These are phyloP conservation scores for Hormiphora californensis DNA, from an alignment of 37 sponge, comb jelly and placozoan genomes.

Conservation along the genomic window DNA sequence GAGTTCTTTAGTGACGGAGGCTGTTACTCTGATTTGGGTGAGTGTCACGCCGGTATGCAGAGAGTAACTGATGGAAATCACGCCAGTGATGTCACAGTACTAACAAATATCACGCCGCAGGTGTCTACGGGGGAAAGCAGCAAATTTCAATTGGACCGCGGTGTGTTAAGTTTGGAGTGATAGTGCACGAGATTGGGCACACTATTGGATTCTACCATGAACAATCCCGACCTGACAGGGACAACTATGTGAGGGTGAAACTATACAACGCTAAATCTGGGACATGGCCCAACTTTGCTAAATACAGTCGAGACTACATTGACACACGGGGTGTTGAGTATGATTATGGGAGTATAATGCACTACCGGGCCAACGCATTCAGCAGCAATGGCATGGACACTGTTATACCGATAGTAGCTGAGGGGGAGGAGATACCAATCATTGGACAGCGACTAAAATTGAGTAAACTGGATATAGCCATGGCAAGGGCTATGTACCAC, in stretches of 20 bases:
- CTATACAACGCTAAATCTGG: conserved; percentile 53
- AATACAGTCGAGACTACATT: conserved; percentile 14
- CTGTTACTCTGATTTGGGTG: conserved; percentile 9
- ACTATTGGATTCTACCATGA: conserved; percentile 68
- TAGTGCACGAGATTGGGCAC: conserved; percentile 69
- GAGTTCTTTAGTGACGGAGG: not conserved
- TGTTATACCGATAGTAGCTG: not conserved
- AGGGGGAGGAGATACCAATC: not conserved
- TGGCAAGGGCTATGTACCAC: not conserved
- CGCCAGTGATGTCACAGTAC: not conserved
- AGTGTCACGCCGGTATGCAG: not conserved
- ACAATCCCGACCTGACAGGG: conserved; percentile 62
- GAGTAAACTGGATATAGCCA: not conserved
- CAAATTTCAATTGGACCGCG: not conserved
- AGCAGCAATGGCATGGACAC: not conserved
- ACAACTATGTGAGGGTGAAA: conserved; percentile 55
- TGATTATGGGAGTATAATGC: conserved; percentile 38
- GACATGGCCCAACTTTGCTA: not conserved
- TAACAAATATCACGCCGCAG: not conserved
- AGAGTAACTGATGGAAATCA: not conserved
- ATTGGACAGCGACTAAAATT: not conserved
- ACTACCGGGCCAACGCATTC: not conserved
- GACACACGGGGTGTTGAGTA: not conserved
- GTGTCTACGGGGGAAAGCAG: not conserved
- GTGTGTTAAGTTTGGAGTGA: not conserved